These are phyloP conservation scores for Stomorhina lunata DNA, from an alignment of 2,888 invertebrate species.

Conservation along the genomic window DNA sequence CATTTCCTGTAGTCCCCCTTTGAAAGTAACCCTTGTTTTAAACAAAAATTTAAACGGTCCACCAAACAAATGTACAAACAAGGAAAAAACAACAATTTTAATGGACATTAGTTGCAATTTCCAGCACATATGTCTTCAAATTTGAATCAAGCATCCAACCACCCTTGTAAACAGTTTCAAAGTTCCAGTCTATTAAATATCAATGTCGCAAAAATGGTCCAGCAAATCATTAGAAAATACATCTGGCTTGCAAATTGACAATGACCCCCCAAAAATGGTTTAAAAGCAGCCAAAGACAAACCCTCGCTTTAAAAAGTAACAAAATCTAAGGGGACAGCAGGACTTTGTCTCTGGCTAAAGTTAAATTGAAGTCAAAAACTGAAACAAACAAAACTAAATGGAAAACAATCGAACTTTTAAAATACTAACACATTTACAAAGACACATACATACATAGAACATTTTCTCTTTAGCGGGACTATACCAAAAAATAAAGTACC, in stretches of 20 bases:
- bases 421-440: neutral
- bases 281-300: neutral
- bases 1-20: neutral
- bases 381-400: too few species aligned
- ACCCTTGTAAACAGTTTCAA: constrained; percentile 51
- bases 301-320: too few species aligned
- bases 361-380: too few species aligned
- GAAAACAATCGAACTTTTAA: too few species aligned
- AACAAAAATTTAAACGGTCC: neutral
- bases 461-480: neutral
- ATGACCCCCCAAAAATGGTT: constrained; percentile 37
- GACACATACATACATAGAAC: neutral
- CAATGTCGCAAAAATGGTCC: constrained; percentile 57
- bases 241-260: constrained; percentile 59
- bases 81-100: neutral
- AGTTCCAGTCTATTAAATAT: constrained; percentile 66
- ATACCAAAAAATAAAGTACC: constrained; percentile 16
- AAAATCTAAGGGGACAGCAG: neutral
- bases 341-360: neutral
- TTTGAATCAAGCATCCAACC: constrained; percentile 22
- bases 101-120: constrained; percentile 39
- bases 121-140: constrained; percentile 42
- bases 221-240: constrained; percentile 57
- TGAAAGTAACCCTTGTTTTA: neutral
- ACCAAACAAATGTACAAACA: neutral